Conservation (phyloP, 2,113 vertebrate genomes). For the Laticauda laticaudata region DNA sequence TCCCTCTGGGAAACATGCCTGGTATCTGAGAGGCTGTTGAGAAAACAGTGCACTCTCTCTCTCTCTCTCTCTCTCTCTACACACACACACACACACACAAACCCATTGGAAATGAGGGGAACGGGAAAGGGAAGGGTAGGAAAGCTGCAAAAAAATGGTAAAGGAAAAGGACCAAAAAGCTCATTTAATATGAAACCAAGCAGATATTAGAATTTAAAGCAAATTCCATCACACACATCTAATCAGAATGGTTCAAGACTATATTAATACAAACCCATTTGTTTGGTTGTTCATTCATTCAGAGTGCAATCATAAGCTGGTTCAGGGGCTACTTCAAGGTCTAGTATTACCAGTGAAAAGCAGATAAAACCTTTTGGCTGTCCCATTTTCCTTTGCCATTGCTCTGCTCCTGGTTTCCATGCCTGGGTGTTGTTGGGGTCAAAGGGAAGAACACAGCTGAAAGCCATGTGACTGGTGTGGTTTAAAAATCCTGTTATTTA, state of each 20-base stretch:
- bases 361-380: neutral
- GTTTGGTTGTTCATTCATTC: constrained; percentile 33
- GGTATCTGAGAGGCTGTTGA: neutral
- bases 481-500: neutral
- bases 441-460: neutral
- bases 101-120: rapidly evolving
- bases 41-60: neutral
- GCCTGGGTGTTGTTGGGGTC: neutral
- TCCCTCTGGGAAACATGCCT: constrained; percentile 27
- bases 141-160: constrained; percentile 9
- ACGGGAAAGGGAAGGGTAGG: constrained; percentile 9
- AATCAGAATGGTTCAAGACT: constrained; percentile 72
- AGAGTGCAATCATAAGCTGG: neutral
- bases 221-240: constrained; percentile 71
- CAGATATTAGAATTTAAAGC: constrained; percentile 62
- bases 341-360: neutral
- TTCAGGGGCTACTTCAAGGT: neutral
- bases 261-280: constrained; percentile 49
- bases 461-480: neutral
- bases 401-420: neutral
- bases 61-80: neutral
- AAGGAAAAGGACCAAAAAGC: neutral
- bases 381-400: neutral
- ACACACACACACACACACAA: neutral
- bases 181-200: constrained; percentile 13